Evolutionary conservation across 2,113 vertebrate species (phyloP), one percentile per base, ranked within the genome.

Genomic region (Bubo scandiacus): DNA sequence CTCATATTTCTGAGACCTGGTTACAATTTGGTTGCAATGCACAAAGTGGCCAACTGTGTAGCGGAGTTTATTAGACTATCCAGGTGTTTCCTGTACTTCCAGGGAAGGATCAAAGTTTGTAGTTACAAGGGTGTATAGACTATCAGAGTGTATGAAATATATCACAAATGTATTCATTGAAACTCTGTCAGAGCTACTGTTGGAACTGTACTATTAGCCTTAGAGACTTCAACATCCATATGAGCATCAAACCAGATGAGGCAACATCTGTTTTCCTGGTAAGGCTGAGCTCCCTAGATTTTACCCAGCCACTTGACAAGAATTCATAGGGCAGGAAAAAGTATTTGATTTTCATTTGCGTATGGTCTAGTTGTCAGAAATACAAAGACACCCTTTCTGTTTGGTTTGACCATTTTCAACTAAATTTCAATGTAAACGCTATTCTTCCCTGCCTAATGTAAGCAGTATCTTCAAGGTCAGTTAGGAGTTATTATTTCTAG

Each of bases 21-120:
- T 95, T 96, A 91, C 85, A 96, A 97, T 97, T 97, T 97, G 88
- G 88, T 96, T 96, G 94, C 84, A 82, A 89, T 80, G 73, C 86
- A 95, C 61, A 73, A 95, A 95, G 95, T 92, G 91, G 91, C 84
- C 91, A 97, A 92, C 95, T 95, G 92, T 94, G 92, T 79, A 95
- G 92, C 3, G 11, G 91, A 97, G 96, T 95, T 97, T 97, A 97
- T 97, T 97, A 95, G 94, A 87, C 94, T 89, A 8, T 95, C 94
- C 97, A 97, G 95, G 97, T 97, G 96, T 89, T 97, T 97, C 96
- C 97, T 97, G 96, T 96, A 82, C 91, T 96, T 93, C 95, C 84
- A 96, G 92, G 81, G 86, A 94, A 97, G 94, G 96, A 97, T 95
- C 97, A 97, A 97, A 97, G 95, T 97, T 94, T 97, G 92, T 94